A percentile compares a stretch with the other conserved stretches of the same genome.
phyloP scores from a whole-genome alignment of 2,888 invertebrate species.

The Agonopterix subpropinquella region DNA sequence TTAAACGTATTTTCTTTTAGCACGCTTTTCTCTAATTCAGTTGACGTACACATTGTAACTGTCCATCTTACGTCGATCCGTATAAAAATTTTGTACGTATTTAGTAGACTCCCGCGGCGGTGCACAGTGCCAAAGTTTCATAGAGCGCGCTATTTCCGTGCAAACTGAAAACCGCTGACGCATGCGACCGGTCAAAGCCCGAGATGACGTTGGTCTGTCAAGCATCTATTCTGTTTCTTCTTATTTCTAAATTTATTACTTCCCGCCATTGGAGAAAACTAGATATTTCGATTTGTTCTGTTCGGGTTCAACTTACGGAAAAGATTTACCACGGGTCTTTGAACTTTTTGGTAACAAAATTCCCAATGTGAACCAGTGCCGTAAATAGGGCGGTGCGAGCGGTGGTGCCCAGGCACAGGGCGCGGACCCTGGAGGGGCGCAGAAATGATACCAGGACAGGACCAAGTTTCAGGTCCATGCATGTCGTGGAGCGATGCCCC shows the following conservation, averaged over 20 bases:
- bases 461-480: too few relatives aligned
- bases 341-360: too few relatives aligned
- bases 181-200: conserved; percentile 47
- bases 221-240: neutral
- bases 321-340: too few relatives aligned
- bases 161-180: conserved; percentile 35
- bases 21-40: neutral
- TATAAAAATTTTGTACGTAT: conserved; percentile 13
- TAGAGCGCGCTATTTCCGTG: conserved; percentile 50
- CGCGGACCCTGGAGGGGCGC: too few relatives aligned
- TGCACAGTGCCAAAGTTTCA: conserved; percentile 52
- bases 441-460: too few relatives aligned
- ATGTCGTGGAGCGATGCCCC: too few relatives aligned
- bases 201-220: conserved; percentile 11
- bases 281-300: neutral
- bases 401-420: too few relatives aligned
- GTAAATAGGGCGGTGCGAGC: too few relatives aligned
- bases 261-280: conserved; percentile 4
- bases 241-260: conserved; percentile 4
- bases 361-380: too few relatives aligned
- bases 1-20: neutral
- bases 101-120: conserved; percentile 56
- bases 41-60: neutral
- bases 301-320: neutral
- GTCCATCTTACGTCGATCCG: neutral